Conservation (phyloP, 2,113 vertebrate species). For the Dinomys branickii region DNA sequence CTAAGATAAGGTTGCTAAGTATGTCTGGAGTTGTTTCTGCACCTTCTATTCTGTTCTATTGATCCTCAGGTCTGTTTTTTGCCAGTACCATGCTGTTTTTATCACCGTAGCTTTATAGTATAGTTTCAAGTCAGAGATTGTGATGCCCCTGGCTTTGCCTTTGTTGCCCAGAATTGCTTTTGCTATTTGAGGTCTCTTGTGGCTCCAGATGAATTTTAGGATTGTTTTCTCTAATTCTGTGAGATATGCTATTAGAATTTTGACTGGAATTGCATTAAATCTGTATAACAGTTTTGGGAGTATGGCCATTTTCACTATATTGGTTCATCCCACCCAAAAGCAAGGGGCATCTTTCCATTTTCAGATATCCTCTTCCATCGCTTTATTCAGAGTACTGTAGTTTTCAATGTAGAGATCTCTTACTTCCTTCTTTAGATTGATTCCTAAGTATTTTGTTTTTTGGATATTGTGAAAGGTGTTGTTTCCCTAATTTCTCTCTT, state of each 20-base stretch:
- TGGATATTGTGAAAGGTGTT: not conserved
- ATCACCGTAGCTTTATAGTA: not conserved
- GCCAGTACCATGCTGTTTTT: not conserved
- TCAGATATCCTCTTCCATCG: not conserved
- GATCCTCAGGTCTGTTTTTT: not conserved
- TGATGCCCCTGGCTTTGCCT: not conserved
- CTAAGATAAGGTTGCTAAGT: not conserved
- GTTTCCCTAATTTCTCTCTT: not conserved
- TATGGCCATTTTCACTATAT: not conserved
- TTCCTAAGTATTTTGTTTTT: not conserved
- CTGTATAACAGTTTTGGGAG: not conserved
- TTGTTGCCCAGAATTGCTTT: not conserved
- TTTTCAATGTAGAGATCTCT: not conserved
- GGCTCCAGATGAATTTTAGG: not conserved
- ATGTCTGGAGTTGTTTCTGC: not conserved
- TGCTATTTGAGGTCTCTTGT: not conserved
- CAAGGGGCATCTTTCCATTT: not conserved
- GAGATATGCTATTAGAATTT: not conserved
- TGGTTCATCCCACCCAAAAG: not conserved
- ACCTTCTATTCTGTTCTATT: not conserved
- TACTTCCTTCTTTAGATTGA: not conserved
- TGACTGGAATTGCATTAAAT: not conserved
- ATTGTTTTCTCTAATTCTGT: not conserved
- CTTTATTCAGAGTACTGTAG: not conserved
- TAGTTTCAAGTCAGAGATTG: not conserved